These are phyloP conservation scores for Hiodon tergisus DNA, from an alignment of 2,113 vertebrate species.

Conservation along the genomic window DNA sequence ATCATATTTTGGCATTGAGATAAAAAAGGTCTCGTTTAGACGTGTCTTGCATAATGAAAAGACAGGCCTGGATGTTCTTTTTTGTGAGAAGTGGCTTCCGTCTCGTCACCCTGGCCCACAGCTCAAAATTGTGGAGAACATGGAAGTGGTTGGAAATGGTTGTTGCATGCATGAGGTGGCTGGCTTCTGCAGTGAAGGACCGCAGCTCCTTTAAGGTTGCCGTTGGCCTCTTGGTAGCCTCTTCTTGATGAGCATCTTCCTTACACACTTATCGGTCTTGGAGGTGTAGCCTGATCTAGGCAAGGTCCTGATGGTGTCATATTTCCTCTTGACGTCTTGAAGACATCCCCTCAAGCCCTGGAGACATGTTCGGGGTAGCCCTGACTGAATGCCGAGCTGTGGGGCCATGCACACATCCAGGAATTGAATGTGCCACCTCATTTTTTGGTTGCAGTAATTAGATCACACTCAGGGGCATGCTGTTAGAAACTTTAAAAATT, in stretches of 20 bases:
- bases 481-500: not conserved
- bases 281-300: constrained; percentile 4
- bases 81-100: not conserved
- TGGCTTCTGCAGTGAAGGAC: not conserved
- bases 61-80: not conserved
- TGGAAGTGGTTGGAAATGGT: not conserved
- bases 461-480: not conserved
- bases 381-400: no score
- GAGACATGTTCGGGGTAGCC: not conserved
- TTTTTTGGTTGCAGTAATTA: not conserved
- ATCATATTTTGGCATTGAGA: no score
- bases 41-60: no score
- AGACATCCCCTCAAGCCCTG: not conserved
- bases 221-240: constrained; percentile 14
- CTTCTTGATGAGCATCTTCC: not conserved
- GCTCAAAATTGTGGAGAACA: not conserved
- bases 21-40: no score
- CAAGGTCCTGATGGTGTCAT: not conserved
- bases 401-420: no score
- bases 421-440: not conserved
- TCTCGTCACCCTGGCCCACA: not conserved
- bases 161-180: constrained; percentile 10
- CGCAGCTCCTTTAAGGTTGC: constrained; percentile 9
- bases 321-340: constrained; percentile 1
- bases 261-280: not conserved